phyloP scores from a whole-genome alignment of 2,113 vertebrate genomes.

The Melanerpes aurifrons region DNA sequence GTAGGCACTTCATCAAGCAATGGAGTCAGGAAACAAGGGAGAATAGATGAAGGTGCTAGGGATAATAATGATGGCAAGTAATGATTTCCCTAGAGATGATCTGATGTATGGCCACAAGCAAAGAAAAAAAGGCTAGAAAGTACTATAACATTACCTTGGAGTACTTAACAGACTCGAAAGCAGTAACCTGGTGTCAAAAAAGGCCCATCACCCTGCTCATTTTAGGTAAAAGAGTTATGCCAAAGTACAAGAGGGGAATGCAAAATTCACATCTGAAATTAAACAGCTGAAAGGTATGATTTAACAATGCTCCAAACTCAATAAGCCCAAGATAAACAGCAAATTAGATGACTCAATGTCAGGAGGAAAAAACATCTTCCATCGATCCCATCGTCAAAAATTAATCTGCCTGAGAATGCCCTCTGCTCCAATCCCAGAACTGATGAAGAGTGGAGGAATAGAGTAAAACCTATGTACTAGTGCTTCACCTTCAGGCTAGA shows the following conservation, averaged over 20 bases:
- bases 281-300: slow-evolving; percentile 95
- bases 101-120: slow-evolving; percentile 94
- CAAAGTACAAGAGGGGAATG: slow-evolving; percentile 81
- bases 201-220: slow-evolving; percentile 77
- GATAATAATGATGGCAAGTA: slow-evolving; percentile 96
- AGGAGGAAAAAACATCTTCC: slow-evolving; percentile 83
- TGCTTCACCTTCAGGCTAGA: slow-evolving; percentile 85
- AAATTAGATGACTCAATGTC: slow-evolving; percentile 91
- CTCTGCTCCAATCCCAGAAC: slow-evolving; percentile 83
- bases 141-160: slow-evolving; percentile 82
- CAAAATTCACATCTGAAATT: slow-evolving; percentile 86
- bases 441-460: slow-evolving; percentile 84
- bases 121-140: slow-evolving; percentile 82
- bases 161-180: slow-evolving; percentile 84
- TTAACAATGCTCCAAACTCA: slow-evolving; percentile 94
- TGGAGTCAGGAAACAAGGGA: slow-evolving; percentile 89
- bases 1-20: slow-evolving; percentile 87
- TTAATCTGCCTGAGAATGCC: slow-evolving; percentile 88
- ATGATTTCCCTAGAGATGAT: slow-evolving; percentile 96
- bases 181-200: slow-evolving; percentile 81
- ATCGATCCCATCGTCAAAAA: slow-evolving; percentile 93
- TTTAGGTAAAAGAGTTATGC: slow-evolving; percentile 84
- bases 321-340: slow-evolving; percentile 92
- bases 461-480: slow-evolving; percentile 77
- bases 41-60: slow-evolving; percentile 89